Base-by-base conservation (phyloP, 2,888 invertebrate genomes). In the Barypeithes pellucidus region DNA sequence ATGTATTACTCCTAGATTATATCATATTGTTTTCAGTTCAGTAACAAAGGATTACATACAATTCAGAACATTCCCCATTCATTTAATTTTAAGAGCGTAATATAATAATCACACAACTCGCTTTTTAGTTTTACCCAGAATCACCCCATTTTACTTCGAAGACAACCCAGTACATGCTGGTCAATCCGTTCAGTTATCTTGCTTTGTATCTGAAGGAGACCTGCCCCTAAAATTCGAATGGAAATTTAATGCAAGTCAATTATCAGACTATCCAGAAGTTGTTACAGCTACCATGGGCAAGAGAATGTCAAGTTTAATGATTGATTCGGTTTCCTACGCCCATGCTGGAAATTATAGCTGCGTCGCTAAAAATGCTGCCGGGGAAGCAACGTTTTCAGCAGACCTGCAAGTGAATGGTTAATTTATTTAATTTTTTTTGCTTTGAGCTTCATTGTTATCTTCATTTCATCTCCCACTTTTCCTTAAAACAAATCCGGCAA, bases 321-420 rank as follows among this genome's bases (percentile, higher is more conserved):
- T 93, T 77, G 91, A 91, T 80, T 88, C 90, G 4, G 91, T 92
- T 45, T 89, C 89, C 70, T 89, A 90, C 47, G 88, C 87, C 76
- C 93, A 94, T 85, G 90, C 91, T 79, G 94, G 94, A 80, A 91
- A 90, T 80, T 94, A 93, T 85, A 90, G 91, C 74, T 94, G 94
- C 85, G 89, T 90, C 81, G 94, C 93, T 65, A 89, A 74, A 24
- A 86, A 86, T 75, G 75, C 60, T 66, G 86, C 84, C 24, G 85
- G 86, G 41, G 72, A 76, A 47, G 73, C 80, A n/a, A 72, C 74
- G 12, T 81, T 81, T 73, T 80, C 81, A 16, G 78, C 85, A 1
- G 73, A 81, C 81, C 88, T 95, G 79, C 89, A 90, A 85, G 93
- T 95, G 75, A 94, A 94, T 85, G 94, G 93, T 93, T 81, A 73